Conservation (phyloP, 2,888 invertebrate species). For the Atherix ibis region DNA sequence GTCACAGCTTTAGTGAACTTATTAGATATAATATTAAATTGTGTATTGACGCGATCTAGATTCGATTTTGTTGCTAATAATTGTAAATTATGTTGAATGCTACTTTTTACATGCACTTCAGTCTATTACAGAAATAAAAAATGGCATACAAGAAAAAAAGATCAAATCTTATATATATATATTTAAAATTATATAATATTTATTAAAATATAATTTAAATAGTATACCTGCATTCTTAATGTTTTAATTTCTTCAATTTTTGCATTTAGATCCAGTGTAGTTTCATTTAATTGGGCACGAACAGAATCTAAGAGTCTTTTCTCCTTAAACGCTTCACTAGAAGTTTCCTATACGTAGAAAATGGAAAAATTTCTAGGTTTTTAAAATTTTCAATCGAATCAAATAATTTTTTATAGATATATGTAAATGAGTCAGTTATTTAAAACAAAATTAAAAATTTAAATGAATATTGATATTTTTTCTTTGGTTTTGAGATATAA, state of each 20-base stretch:
- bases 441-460: no score
- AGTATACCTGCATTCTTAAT: slow-evolving; percentile 17
- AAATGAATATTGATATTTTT: no score
- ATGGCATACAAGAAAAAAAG: no score
- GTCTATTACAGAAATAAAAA: no score
- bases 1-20: slow-evolving; percentile 26
- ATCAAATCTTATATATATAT: no score
- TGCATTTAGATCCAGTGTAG: slow-evolving; percentile 22
- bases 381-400: no score
- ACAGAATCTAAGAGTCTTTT: slow-evolving; percentile 24
- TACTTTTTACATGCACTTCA: slow-evolving; percentile 24
- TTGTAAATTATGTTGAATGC: slow-evolving; percentile 29
- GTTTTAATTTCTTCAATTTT: slow-evolving; percentile 22
- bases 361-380: background rate
- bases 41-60: slow-evolving; percentile 24
- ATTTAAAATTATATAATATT: no score
- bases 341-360: slow-evolving; percentile 22
- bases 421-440: no score
- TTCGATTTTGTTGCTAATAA: slow-evolving; percentile 27
- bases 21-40: slow-evolving; percentile 24
- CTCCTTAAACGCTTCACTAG: slow-evolving; percentile 25
- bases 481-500: no score
- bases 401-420: no score
- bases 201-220: no score
- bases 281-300: slow-evolving; percentile 19